Percentiles rank a stretch among this genome's conserved stretches.
phyloP scores from a whole-genome alignment of 1,140 invertebrate species.

The Ostrea edulis region DNA sequence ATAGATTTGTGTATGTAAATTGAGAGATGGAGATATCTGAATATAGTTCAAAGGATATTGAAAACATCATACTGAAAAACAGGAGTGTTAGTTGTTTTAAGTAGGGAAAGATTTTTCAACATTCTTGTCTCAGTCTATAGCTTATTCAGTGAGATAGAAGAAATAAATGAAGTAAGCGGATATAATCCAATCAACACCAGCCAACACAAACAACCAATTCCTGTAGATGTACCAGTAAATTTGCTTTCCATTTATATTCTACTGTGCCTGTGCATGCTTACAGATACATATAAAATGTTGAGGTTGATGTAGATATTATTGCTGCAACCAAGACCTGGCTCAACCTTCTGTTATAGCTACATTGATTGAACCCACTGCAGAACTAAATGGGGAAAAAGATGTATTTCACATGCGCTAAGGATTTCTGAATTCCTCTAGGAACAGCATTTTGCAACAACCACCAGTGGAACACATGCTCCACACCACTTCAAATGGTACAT shows the following conservation, averaged over 20 bases:
- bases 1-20: not conserved
- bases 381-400: not conserved
- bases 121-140: not conserved
- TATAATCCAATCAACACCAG: not conserved
- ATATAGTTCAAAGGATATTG: not conserved
- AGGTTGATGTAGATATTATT: not conserved
- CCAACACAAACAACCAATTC: constrained; percentile 16
- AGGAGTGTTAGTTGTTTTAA: not conserved
- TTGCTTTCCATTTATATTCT: constrained; percentile 7
- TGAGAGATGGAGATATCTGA: not conserved
- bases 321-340: not conserved
- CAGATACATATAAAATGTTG: not conserved
- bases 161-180: constrained; percentile 22
- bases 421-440: not conserved
- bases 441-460: too few relatives aligned
- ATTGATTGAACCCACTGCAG: not conserved
- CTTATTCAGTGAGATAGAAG: not conserved
- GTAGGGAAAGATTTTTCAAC: not conserved
- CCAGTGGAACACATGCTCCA: not conserved
- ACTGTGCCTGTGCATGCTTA: not conserved
- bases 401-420: not conserved
- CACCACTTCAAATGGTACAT: not conserved
- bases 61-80: not conserved
- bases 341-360: not conserved
- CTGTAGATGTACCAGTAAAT: not conserved